phyloP scores from a whole-genome alignment of 2,888 invertebrate genomes.

The Acronicta alni region DNA sequence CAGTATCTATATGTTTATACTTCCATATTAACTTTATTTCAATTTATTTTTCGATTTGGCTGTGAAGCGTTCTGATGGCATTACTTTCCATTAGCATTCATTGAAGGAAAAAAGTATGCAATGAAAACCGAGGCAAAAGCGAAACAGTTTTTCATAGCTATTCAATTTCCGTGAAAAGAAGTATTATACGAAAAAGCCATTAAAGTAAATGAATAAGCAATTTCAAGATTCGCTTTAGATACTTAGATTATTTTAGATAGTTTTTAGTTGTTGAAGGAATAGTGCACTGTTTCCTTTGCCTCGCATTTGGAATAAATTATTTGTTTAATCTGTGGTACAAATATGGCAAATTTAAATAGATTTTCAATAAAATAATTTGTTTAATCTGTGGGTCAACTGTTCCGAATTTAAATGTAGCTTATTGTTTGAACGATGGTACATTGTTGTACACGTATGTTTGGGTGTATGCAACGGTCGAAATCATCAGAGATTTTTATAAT shows the following conservation, averaged over 20 bases:
- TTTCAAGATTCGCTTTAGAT: conserved; percentile 7
- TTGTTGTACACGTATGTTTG: neutral
- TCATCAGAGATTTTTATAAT: neutral
- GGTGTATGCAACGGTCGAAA: neutral
- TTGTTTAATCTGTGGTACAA: neutral
- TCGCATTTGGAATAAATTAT: neutral
- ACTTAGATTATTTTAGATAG: neutral
- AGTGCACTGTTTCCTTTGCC: neutral
- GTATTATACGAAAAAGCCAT: conserved; percentile 9
- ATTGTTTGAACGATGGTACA: neutral
- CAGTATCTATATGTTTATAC: neutral
- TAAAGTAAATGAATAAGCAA: conserved; percentile 13
- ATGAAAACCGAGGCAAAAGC: conserved; percentile 16
- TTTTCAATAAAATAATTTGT: no score
- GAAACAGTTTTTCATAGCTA: conserved; percentile 31
- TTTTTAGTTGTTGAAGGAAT: neutral
- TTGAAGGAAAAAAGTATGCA: conserved; percentile 16
- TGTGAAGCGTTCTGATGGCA: conserved; percentile 14
- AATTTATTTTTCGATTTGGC: conserved; percentile 14
- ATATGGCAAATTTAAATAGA: neutral
- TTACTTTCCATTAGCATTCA: conserved; percentile 31
- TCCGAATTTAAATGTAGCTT: neutral
- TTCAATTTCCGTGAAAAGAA: conserved; percentile 48
- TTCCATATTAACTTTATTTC: neutral
- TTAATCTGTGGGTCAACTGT: neutral